A percentile compares a stretch with the other conserved stretches of the same genome.
Evolutionary conservation across 2,113 vertebrate species (phyloP).

Genomic region (Baryphthengus martii): DNA sequence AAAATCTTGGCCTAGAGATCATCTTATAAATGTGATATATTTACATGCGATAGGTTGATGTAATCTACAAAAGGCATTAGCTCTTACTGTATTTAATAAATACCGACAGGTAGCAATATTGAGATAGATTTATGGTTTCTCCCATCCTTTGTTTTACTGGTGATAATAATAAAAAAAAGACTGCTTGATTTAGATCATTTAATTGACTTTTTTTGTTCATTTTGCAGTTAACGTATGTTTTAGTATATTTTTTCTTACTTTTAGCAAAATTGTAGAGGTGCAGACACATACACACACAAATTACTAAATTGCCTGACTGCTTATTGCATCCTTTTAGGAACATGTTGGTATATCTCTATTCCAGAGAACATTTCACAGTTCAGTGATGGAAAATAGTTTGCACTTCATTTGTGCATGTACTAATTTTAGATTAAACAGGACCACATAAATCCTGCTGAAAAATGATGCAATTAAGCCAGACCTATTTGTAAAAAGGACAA

Average conservation of each 20-base stretch:
- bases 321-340: conserved; percentile 29
- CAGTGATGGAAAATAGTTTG: conserved; percentile 67
- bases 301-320: conserved; percentile 20
- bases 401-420: conserved; percentile 72
- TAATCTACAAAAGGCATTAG: background rate
- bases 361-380: conserved; percentile 58
- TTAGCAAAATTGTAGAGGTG: background rate
- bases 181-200: background rate
- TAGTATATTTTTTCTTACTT: background rate
- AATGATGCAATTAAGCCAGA: conserved; percentile 73
- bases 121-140: conserved; percentile 24
- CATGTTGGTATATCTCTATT: conserved; percentile 33
- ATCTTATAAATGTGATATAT: conserved; percentile 22
- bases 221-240: background rate
- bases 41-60: conserved; percentile 7
- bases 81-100: conserved; percentile 19
- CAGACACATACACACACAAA: conserved; percentile 1
- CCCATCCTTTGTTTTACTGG: background rate
- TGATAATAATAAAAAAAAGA: conserved; percentile 20
- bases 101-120: conserved; percentile 2
- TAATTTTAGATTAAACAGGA: conserved; percentile 75
- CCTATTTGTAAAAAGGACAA: conserved; percentile 75
- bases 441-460: conserved; percentile 76
- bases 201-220: background rate
- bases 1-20: background rate